These are phyloP conservation scores for Engystomops pustulosus DNA, from an alignment of 2,113 vertebrate genomes.

Conservation along the genomic window DNA sequence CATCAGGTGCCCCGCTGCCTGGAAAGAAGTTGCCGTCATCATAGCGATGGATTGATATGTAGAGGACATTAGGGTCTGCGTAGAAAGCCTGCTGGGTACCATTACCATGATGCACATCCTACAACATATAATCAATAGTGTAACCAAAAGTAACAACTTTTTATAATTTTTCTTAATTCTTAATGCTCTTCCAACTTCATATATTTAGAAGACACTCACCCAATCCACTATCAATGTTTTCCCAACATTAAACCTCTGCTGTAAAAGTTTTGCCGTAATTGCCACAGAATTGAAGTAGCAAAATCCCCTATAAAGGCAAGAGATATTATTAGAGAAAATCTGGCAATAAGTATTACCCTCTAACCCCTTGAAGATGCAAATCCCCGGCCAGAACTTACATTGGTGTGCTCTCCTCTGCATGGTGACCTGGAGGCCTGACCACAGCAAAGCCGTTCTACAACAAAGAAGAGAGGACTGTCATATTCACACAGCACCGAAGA, in stretches of 20 bases:
- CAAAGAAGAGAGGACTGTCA: not conserved
- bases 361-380: too few relatives aligned
- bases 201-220: constrained; percentile 78
- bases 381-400: constrained; percentile 80
- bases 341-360: not conserved
- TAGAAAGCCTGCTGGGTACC: constrained; percentile 94
- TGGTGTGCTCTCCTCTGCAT: constrained; percentile 94
- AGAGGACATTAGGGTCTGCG: constrained; percentile 88
- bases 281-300: constrained; percentile 99
- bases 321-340: not conserved
- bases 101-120: constrained; percentile 84
- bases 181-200: fast-evolving
- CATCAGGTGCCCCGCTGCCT: constrained; percentile 93
- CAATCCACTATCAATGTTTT: constrained; percentile 98
- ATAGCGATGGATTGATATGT: constrained; percentile 94
- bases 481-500: too few relatives aligned
- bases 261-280: constrained; percentile 93
- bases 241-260: constrained; percentile 92
- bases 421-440: constrained; percentile 94
- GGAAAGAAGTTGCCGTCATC: constrained; percentile 99
- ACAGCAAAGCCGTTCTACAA: constrained; percentile 94
- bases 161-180: too few relatives aligned
- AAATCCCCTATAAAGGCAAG: constrained; percentile 86
- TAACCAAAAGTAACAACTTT: not conserved
- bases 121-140: constrained; percentile 3